phyloP scores from a whole-genome alignment of 2,797 vertebrate species.

The Anguilla anguilla region DNA sequence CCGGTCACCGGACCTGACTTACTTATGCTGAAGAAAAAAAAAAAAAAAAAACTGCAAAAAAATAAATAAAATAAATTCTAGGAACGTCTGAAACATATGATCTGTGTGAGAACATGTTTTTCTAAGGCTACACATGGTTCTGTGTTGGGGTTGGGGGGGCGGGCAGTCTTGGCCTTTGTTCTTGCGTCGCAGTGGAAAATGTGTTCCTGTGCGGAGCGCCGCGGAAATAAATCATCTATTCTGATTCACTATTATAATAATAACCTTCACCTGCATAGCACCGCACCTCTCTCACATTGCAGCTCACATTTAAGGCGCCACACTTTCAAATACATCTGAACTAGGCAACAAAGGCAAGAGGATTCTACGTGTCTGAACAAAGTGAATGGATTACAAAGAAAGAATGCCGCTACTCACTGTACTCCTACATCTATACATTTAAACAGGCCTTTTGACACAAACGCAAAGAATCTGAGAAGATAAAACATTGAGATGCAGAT shows the following conservation, averaged over 20 bases:
- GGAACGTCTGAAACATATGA: background rate
- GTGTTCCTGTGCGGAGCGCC: background rate
- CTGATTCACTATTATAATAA: background rate
- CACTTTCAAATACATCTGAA: background rate
- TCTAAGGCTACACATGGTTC: background rate
- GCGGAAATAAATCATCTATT: background rate
- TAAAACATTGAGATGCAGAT: background rate
- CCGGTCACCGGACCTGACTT: slow-evolving; percentile 32
- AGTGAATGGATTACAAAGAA: background rate
- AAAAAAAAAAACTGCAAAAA: background rate
- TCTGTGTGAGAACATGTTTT: background rate
- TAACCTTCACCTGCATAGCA: background rate
- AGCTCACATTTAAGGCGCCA: background rate
- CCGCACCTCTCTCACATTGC: background rate
- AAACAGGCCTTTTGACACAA: background rate
- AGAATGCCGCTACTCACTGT: background rate
- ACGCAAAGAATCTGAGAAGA: background rate
- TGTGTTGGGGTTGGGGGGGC: background rate
- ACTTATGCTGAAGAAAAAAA: slow-evolving; percentile 1
- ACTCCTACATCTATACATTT: background rate
- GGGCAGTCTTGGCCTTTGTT: background rate
- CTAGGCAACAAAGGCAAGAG: background rate
- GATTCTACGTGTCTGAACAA: background rate
- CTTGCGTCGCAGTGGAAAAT: background rate
- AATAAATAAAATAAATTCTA: background rate